Evolutionary conservation across 2,888 invertebrate species (phyloP), one percentile per base, ranked within the genome.

Genomic region (Mesoligia furuncula): DNA sequence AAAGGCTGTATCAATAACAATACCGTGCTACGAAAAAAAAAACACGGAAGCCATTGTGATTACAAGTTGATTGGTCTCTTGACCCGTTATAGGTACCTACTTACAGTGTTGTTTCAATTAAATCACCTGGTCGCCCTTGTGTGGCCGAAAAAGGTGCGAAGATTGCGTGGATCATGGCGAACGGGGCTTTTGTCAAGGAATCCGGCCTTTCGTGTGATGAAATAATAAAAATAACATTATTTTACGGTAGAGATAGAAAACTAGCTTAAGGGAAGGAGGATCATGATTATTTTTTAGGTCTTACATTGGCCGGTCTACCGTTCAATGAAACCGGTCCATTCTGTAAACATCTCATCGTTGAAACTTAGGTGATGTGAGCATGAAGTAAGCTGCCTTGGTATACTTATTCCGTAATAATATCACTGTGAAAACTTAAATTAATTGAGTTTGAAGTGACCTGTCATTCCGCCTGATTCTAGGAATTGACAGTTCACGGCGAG

Each of bases 31-130:
- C 6, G 20, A 20, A 62, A 59, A 73, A 77, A 81, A 81, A 85
- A 88, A 77, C 71, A 72, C 69, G 88, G 87, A 88, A 87, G 69
- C 42, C 54, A 77, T 86, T 81, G 77, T 82, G 66, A 67, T 72
- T 77, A 75, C 65, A 80, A 51, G 24, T 72, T 80, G 75, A 84
- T 84, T 81, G 80, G 72, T 72, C 65, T 75, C 75, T 62, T 79
- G 80, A 68, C 73, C 61, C 57, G 77, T 17, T 78, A 64, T n/a
- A 48, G 4, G 42, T 67, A 42, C 31, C 2, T 36, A 2, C 36
- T 0, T 20, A 27, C 39, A 27, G 61, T 51, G 74, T 75, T 77
- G 77, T 73, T 73, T 59, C 69, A 76, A 79, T 75, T 80, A 75
- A 73, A 20, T 70, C 51, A 39, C 45, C 71, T 80, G 65, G 81